Evolutionary conservation across 2,797 vertebrate genomes (phyloP).

Genomic region (Hyperoplus lanceolatus): DNA sequence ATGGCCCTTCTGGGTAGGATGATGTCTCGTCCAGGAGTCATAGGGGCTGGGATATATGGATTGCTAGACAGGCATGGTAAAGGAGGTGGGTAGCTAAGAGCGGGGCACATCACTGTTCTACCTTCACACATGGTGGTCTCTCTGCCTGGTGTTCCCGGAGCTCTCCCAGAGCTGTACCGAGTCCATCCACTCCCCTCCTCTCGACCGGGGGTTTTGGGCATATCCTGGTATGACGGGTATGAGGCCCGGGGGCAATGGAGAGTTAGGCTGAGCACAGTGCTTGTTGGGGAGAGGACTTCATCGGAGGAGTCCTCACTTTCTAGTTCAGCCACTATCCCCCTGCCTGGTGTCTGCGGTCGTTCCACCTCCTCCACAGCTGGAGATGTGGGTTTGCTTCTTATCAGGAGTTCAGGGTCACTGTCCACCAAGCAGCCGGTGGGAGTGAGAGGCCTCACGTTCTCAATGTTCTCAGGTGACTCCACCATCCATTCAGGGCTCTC

Average conservation of each 20-base stretch:
- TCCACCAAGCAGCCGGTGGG: conserved; percentile 85
- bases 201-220: conserved; percentile 90
- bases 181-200: conserved; percentile 83
- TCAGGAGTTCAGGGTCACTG: conserved; percentile 80
- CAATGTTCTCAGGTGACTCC: conserved; percentile 63
- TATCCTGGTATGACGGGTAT: conserved; percentile 84
- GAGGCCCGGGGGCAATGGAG: conserved; percentile 69
- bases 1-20: conserved; percentile 52
- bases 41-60: conserved; percentile 71
- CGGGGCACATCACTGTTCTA: conserved; percentile 64
- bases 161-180: conserved; percentile 82
- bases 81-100: conserved; percentile 55
- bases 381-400: conserved; percentile 78
- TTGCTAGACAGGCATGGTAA: conserved; percentile 68
- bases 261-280: conserved; percentile 36
- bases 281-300: conserved; percentile 65
- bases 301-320: conserved; percentile 79
- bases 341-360: conserved; percentile 89
- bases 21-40: conserved; percentile 77
- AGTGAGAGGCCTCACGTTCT: conserved; percentile 79
- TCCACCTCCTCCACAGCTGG: conserved; percentile 83
- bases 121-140: conserved; percentile 81
- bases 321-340: conserved; percentile 76
- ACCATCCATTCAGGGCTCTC: conserved; percentile 75
- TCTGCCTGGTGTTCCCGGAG: conserved; percentile 89